phyloP scores from a whole-genome alignment of 2,797 vertebrate species.

The Benthosema pterotum region DNA sequence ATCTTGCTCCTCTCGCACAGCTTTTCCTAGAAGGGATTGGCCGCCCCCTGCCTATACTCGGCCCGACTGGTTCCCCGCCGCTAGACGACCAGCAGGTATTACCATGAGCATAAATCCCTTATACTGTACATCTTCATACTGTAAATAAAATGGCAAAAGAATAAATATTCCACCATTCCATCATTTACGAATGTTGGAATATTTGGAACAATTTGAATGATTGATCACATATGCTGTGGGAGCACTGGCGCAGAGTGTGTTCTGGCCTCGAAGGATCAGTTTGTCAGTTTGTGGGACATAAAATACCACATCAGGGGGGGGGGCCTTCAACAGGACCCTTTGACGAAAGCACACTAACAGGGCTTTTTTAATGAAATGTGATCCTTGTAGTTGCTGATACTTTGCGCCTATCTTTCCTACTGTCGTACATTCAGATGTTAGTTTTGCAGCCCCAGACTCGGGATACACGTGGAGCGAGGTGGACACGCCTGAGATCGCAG shows the following conservation, averaged over 20 bases:
- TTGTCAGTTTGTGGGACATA: background rate
- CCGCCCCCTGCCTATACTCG: conserved; percentile 65
- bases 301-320: background rate
- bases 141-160: conserved; percentile 3
- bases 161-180: no score
- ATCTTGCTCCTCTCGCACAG: conserved; percentile 70
- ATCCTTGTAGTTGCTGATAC: conserved; percentile 43
- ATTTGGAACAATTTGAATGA: no score
- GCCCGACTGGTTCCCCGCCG: conserved; percentile 78
- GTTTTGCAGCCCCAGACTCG: conserved; percentile 74
- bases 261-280: no score
- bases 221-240: no score
- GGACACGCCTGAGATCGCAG: conserved; percentile 70
- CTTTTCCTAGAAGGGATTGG: conserved; percentile 81
- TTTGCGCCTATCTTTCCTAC: conserved; percentile 61
- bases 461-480: conserved; percentile 78
- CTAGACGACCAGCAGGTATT: conserved; percentile 81
- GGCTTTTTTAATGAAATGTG: conserved; percentile 9
- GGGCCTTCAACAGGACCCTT: background rate
- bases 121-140: background rate
- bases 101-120: conserved; percentile 11
- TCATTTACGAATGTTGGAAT: no score
- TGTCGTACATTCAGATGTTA: conserved; percentile 78
- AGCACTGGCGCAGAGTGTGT: no score
- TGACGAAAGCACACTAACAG: conserved; percentile 7